Conservation (phyloP, 1,140 invertebrate genomes). For the Heliconius himera region DNA sequence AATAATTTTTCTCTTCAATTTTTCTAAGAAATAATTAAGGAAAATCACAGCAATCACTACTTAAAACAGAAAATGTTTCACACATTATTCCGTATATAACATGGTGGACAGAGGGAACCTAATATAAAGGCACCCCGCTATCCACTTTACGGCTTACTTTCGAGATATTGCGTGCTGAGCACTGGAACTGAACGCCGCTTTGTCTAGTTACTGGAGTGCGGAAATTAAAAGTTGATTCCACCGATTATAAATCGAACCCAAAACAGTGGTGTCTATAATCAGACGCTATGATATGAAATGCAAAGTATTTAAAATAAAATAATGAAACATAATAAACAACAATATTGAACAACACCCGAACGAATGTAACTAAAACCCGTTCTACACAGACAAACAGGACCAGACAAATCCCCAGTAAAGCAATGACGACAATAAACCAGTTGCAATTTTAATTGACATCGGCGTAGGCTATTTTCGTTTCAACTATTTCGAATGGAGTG, state of each 20-base stretch:
- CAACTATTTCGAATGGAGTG: conserved; percentile 12
- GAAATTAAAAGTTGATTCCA: too few relatives aligned
- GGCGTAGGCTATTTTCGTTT: not conserved
- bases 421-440: not conserved
- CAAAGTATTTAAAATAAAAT: not conserved
- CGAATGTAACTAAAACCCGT: not conserved
- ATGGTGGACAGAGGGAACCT: not conserved
- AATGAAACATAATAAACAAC: not conserved
- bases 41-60: too few relatives aligned
- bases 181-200: not conserved
- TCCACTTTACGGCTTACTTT: not conserved
- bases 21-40: too few relatives aligned
- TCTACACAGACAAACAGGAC: not conserved
- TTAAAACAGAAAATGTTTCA: too few relatives aligned
- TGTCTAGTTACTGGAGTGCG: not conserved
- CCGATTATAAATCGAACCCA: too few relatives aligned
- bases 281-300: too few relatives aligned
- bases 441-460: conserved; percentile 12
- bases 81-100: too few relatives aligned
- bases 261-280: too few relatives aligned
- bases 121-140: not conserved
- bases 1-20: too few relatives aligned
- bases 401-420: not conserved
- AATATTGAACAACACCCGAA: not conserved
- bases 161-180: not conserved